These are phyloP conservation scores for Falco rusticolus DNA, from an alignment of 2,797 vertebrate genomes.

Conservation along the genomic window DNA sequence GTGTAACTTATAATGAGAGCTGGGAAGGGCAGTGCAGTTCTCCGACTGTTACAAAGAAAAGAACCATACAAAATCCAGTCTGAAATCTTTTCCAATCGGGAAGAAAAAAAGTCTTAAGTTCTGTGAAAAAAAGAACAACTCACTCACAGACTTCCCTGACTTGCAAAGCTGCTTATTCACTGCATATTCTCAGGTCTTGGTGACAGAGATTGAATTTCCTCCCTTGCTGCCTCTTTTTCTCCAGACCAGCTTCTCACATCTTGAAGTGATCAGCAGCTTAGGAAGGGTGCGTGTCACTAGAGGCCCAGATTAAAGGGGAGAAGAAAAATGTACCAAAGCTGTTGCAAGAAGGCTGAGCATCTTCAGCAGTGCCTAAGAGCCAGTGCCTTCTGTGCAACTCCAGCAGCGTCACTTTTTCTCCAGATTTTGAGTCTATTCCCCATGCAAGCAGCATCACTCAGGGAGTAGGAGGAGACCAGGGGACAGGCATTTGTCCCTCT, in stretches of 20 bases:
- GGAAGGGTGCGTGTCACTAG: background rate
- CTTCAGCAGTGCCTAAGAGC: background rate
- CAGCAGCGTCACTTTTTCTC: background rate
- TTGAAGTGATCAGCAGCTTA: constrained; percentile 61
- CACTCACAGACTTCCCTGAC: background rate
- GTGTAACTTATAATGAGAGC: background rate
- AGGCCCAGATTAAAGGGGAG: background rate
- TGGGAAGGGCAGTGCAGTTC: background rate
- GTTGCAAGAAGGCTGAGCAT: background rate
- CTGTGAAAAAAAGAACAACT: background rate
- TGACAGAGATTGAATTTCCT: constrained; percentile 30
- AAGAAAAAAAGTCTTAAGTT: background rate
- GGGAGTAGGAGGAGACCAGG: background rate
- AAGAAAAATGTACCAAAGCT: background rate
- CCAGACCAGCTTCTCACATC: constrained; percentile 32
- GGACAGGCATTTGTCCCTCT: background rate
- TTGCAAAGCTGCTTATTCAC: constrained; percentile 29
- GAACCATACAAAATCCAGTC: background rate
- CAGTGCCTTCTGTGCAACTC: background rate
- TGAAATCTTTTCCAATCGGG: background rate
- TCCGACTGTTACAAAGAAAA: background rate
- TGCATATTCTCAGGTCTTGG: background rate
- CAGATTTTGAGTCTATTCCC: background rate
- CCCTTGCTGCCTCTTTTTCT: background rate
- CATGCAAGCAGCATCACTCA: background rate